Percentiles rank a stretch among this genome's conserved stretches.
These are phyloP conservation scores for Thalpophila matura DNA, from an alignment of 2,888 invertebrate genomes.

Conservation along the genomic window DNA sequence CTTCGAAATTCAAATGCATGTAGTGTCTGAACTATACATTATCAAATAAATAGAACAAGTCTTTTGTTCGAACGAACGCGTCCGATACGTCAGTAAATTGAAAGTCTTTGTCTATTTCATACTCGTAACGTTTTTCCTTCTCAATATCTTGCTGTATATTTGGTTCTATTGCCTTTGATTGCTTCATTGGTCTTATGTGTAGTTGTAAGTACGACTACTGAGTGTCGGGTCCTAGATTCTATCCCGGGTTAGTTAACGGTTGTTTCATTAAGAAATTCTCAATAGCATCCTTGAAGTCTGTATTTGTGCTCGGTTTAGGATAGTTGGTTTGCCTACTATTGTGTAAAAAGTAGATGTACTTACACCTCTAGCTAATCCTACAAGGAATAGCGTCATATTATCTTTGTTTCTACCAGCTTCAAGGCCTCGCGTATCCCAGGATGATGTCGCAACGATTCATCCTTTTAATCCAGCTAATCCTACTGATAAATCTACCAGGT, in stretches of 20 bases:
- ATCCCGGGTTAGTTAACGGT: too few species aligned
- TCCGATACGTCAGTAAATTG: neutral
- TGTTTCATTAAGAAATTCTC: too few species aligned
- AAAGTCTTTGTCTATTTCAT: constrained; percentile 25
- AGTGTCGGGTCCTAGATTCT: too few species aligned
- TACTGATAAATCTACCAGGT: constrained; percentile 59
- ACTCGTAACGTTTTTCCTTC: neutral
- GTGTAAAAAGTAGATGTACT: too few species aligned
- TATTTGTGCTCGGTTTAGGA: too few species aligned
- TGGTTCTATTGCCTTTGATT: too few species aligned
- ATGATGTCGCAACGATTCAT: constrained; percentile 49
- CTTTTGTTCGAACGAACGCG: constrained; percentile 18
- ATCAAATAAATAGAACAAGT: constrained; percentile 23
- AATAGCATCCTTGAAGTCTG: too few species aligned
- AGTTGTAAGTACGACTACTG: too few species aligned
- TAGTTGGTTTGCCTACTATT: too few species aligned
- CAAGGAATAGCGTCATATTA: too few species aligned
- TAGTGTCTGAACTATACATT: neutral
- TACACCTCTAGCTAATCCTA: too few species aligned
- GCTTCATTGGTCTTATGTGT: too few species aligned
- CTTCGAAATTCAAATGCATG: constrained; percentile 14
- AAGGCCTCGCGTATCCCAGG: constrained; percentile 33
- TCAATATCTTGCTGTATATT: neutral
- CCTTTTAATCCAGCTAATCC: constrained; percentile 59
- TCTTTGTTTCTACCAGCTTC: constrained; percentile 6